Evolutionary conservation across 2,113 vertebrate genomes (phyloP), one percentile per base, ranked within the genome.

Genomic region (Podarcis raffonei): DNA sequence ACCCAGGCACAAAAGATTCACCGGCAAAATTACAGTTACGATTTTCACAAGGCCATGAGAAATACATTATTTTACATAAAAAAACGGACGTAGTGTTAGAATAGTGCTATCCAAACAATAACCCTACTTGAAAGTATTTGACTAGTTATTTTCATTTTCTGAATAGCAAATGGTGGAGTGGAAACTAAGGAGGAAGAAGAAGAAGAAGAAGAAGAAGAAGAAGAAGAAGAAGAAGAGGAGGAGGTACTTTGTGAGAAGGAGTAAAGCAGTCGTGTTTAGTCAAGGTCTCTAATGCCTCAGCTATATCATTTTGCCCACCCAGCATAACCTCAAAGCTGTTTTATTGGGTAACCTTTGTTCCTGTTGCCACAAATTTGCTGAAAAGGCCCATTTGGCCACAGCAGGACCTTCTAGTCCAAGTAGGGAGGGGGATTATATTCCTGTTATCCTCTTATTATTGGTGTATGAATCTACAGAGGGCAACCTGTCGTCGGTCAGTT

Each of bases 121-220:
- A 27, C 22, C 48, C 42, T 37, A 42, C 68, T 87, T 71, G 68
- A 87, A 76, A 81, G 27, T 59, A 81, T 87, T 81, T 87, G 85
- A 80, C 65, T 30, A 53, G 30, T 59, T 87, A 59, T 69, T 80
- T 80, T 57, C 77, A 87, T 81, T 87, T 80, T 69, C 39, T 69
- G 5, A 48, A 13, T 12, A 77, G 65, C 12, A 75, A 53, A n/a
- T 30, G 16, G 5, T 48, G 42, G 42, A 12, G 22, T 35, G n/a
- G 15, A 62, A n/a, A 37, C 42, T 42, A 42, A 8, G 42, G 42
- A 42, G 6, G 39, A 32, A 22, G 62, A 20, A 3, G 27, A 65
- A 2, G 65, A 66, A 0, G 42, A 42, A 0, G 42, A 42, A 1
- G 42, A 42, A 1, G 42, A 48, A 2, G 42, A 48, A 2, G 42